Evolutionary conservation across 1,140 invertebrate genomes (phyloP), one percentile per base, ranked within the genome.

Genomic region (Bombus consobrinus): DNA sequence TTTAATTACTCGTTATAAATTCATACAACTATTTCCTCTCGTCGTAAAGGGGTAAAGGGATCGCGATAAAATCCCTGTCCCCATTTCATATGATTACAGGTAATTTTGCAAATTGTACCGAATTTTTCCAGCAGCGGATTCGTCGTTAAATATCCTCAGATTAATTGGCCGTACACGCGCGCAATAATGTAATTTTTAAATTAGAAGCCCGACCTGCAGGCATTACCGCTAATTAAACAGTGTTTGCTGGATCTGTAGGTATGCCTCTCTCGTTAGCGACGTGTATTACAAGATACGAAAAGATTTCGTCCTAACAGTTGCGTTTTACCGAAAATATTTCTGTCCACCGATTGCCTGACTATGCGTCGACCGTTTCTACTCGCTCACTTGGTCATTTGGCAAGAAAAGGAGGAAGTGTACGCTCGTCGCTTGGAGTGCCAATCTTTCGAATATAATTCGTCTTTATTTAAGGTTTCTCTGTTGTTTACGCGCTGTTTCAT

Each of bases 181-280:
- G 66, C 71, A 79, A 69, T 71, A 79, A 78, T 68, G 75, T 41
- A 79, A 79, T 79, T 84, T 83, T 84, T 79, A 68, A 83, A 68
- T 77, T 79, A 79, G 25, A 10, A 34, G 3, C 32, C 25, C 47
- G 18, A 12, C 18, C 15, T 15, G 28, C 13, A 47, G 13, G 37
- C 76, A 47, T 84, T 84, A 79, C 66, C 75, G 39, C 39, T 84
- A 84, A 84, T 84, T 84, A 84, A 84, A 84, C 53, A 59, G 76
- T n/a, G 68, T 84, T 71, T 72, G 22, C 75, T 3, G 32, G 2
- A 5, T 22, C 18, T 28, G 32, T 41, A 34, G 13, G 6, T 53
- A n/a, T 9, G 12, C 0, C 10, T 57, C n/a, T 59, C 76, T 79
- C 82, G 34, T 84, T 71, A 78, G 66, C n/a, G 13, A 6, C 53